Percentiles rank a stretch among this genome's conserved stretches.
phyloP scores from a whole-genome alignment of 92 coral and sea anemone species.

The Virgularia gustaviana region DNA sequence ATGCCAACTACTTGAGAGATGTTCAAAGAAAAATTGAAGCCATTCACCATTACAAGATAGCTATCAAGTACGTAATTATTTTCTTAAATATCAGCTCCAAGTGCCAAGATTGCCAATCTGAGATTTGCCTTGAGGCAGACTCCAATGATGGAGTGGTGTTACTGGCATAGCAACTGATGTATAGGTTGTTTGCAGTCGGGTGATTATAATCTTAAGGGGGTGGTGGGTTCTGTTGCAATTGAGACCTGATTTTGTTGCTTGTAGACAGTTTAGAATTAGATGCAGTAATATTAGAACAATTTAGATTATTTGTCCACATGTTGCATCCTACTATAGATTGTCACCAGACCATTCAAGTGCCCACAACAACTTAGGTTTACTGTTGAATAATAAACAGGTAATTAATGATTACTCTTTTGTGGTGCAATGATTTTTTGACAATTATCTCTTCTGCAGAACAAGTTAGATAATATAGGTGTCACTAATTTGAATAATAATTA shows the following conservation, averaged over 20 bases:
- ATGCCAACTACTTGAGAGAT: conserved; percentile 78
- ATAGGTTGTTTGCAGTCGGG: too few species aligned
- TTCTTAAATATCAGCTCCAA: background rate
- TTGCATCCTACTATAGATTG: conserved; percentile 38
- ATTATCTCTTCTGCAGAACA: too few species aligned
- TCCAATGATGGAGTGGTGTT: background rate
- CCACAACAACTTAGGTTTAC: conserved; percentile 79
- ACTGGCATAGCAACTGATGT: background rate
- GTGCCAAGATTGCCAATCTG: background rate
- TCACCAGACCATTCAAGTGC: conserved; percentile 83
- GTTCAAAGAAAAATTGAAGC: conserved; percentile 63
- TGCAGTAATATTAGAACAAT: too few species aligned
- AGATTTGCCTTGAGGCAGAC: background rate
- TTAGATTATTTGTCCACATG: background rate
- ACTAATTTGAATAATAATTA: too few species aligned
- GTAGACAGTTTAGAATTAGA: too few species aligned
- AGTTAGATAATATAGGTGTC: too few species aligned
- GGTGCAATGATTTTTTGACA: too few species aligned
- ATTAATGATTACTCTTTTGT: too few species aligned
- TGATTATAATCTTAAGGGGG: too few species aligned
- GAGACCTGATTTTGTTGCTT: too few species aligned
- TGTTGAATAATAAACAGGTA: conserved; percentile 62
- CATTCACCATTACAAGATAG: conserved; percentile 56
- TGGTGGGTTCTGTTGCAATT: too few species aligned
- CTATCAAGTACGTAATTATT: conserved; percentile 74